Conservation (phyloP, 2,113 vertebrate genomes). For the Hemiscyllium ocellatum region DNA sequence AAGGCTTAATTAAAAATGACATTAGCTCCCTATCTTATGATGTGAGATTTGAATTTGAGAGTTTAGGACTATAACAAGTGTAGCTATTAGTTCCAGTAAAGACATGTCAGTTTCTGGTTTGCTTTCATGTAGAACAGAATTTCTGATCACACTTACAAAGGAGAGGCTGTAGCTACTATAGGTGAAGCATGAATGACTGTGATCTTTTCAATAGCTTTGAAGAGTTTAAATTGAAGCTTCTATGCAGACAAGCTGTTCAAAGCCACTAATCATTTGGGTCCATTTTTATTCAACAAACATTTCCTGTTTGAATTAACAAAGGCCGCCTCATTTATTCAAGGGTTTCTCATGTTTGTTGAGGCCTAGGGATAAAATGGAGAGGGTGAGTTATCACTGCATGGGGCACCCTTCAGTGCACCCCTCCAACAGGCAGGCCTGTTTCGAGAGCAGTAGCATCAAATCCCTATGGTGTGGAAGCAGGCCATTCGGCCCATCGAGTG, state of each 20-base stretch:
- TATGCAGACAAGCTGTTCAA: background rate
- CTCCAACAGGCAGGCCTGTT: background rate
- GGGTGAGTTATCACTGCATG: background rate
- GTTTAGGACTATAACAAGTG: background rate
- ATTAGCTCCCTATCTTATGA: background rate
- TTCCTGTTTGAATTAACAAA: slow-evolving; percentile 22
- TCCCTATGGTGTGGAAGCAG: too few relatives aligned
- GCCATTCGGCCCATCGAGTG: too few relatives aligned
- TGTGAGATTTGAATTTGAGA: background rate
- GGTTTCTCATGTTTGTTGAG: background rate
- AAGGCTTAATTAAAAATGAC: background rate
- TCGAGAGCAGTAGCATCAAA: background rate
- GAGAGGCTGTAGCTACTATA: background rate
- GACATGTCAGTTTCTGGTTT: background rate
- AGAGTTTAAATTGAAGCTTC: background rate
- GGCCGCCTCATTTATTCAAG: background rate
- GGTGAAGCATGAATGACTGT: background rate
- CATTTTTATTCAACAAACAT: background rate
- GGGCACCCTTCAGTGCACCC: too few relatives aligned
- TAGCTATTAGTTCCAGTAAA: background rate
- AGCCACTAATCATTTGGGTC: background rate
- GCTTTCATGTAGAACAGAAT: slow-evolving; percentile 15
- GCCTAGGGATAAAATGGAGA: background rate
- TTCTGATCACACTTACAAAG: background rate
- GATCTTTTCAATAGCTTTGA: slow-evolving; percentile 29